phyloP scores from a whole-genome alignment of 2,888 invertebrate genomes.

The Acanthoscelides obtectus region DNA sequence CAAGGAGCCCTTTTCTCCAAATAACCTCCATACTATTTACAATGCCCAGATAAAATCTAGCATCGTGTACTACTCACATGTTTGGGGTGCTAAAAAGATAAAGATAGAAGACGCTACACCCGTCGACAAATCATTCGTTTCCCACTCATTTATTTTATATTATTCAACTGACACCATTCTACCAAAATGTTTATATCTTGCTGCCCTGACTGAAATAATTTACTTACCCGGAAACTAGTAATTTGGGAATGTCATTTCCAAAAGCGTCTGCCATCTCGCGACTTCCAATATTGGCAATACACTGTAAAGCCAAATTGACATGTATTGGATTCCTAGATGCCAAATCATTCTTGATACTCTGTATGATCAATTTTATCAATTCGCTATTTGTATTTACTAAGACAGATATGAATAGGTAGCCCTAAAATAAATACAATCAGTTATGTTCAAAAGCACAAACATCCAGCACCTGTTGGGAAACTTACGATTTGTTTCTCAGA shows the following conservation, averaged over 20 bases:
- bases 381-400: conserved; percentile 98
- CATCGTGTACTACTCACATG: too few relatives aligned
- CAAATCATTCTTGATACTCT: conserved; percentile 98
- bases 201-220: too few relatives aligned
- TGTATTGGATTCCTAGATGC: conserved; percentile 95
- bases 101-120: too few relatives aligned
- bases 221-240: conserved; percentile 83
- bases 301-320: conserved; percentile 96
- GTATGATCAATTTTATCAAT: conserved; percentile 97
- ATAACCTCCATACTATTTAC: too few relatives aligned
- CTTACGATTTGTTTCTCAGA: conserved; percentile 98
- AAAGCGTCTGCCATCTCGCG: conserved; percentile 99
- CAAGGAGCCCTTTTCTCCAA: too few relatives aligned
- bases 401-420: conserved; percentile 99
- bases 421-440: conserved; percentile 54
- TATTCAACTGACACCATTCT: too few relatives aligned
- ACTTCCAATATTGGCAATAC: conserved; percentile 99
- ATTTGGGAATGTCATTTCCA: conserved; percentile 95
- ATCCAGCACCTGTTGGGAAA: neutral
- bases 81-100: too few relatives aligned
- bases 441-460: neutral
- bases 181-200: too few relatives aligned
- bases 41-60: too few relatives aligned
- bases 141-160: too few relatives aligned
- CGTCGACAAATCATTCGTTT: too few relatives aligned